Evolutionary conservation across 2,113 vertebrate species (phyloP).

Genomic region (Otis tarda): DNA sequence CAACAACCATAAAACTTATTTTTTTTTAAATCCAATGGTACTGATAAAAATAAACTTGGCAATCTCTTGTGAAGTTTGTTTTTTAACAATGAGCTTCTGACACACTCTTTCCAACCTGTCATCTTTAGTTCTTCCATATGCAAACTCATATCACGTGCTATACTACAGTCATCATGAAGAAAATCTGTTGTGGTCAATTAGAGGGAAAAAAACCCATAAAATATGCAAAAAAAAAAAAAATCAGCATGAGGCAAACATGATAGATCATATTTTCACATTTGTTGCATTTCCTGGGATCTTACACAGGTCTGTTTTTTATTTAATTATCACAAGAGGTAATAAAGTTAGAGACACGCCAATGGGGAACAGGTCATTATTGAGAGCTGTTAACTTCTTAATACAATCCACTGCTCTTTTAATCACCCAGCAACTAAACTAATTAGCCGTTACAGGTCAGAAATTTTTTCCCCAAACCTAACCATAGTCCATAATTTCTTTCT

Average conservation of each 20-base stretch:
- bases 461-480: neutral
- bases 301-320: slow-evolving; percentile 52
- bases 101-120: neutral
- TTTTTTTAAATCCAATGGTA: neutral
- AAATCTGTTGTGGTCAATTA: neutral
- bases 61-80: neutral
- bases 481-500: neutral
- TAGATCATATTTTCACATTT: slow-evolving; percentile 42
- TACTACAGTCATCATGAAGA: neutral
- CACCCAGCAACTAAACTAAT: slow-evolving; percentile 40
- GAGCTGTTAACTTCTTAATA: slow-evolving; percentile 63
- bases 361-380: slow-evolving; percentile 38
- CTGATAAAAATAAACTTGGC: neutral
- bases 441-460: slow-evolving; percentile 6
- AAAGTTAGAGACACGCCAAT: slow-evolving; percentile 49
- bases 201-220: slow-evolving; percentile 19
- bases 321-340: slow-evolving; percentile 66
- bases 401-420: slow-evolving; percentile 58
- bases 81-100: neutral
- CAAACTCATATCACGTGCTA: neutral
- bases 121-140: neutral
- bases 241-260: neutral
- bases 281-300: slow-evolving; percentile 25
- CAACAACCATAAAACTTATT: neutral
- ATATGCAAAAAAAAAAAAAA: slow-evolving; percentile 12